These are phyloP conservation scores for Turritopsis dohrnii DNA, from an alignment of 30 jellyfish, hydroid and myxozoan species.

Conservation along the genomic window DNA sequence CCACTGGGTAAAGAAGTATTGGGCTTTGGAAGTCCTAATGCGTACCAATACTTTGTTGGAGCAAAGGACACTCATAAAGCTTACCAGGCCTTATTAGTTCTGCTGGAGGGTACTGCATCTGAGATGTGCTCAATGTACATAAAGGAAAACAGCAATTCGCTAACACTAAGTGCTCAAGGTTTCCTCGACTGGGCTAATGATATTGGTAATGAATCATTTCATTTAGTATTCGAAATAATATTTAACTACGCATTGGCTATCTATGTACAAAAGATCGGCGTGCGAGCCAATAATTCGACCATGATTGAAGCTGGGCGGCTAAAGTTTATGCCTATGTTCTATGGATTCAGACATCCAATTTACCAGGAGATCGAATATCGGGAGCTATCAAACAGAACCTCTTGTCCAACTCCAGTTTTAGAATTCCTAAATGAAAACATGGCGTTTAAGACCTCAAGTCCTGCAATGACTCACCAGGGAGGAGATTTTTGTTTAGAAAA, in stretches of 20 bases:
- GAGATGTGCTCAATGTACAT: background rate
- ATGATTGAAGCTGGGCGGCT: constrained; percentile 14
- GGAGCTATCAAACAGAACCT: background rate
- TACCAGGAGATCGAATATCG: constrained; percentile 13
- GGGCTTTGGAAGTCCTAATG: constrained; percentile 13
- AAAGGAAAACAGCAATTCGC: background rate
- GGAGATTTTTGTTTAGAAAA: constrained; percentile 18
- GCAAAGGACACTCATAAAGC: constrained; percentile 20
- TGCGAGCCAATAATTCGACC: background rate
- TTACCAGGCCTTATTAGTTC: background rate
- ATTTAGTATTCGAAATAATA: background rate
- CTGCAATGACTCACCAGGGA: background rate
- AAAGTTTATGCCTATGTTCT: background rate
- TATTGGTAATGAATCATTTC: background rate
- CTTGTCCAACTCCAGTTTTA: background rate
- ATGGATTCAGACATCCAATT: constrained; percentile 10
- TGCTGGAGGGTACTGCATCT: background rate
- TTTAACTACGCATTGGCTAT: background rate
- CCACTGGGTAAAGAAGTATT: constrained; percentile 22
- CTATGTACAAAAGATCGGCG: constrained; percentile 6
- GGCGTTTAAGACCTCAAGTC: background rate
- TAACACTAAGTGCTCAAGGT: background rate
- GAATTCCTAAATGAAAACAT: background rate
- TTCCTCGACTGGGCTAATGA: background rate
- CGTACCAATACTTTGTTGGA: background rate